These are phyloP conservation scores for Echinops telfairi DNA, from an alignment of 2,113 vertebrate genomes.

Conservation along the genomic window DNA sequence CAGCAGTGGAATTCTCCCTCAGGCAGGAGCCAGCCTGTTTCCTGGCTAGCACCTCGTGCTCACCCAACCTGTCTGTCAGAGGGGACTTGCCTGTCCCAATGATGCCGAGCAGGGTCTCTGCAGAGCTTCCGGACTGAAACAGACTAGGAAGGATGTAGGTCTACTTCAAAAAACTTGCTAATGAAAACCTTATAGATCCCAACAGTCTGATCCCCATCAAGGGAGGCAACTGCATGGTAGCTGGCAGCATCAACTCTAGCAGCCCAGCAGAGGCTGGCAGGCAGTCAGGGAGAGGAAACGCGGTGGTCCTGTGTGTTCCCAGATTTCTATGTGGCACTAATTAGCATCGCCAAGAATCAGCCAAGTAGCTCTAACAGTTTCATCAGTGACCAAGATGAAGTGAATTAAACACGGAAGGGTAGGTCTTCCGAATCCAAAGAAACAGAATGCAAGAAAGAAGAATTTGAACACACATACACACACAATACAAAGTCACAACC, in stretches of 20 bases:
- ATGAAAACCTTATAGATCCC: neutral
- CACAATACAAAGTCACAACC: neutral
- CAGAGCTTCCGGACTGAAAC: neutral
- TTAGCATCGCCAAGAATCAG: neutral
- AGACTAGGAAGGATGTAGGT: neutral
- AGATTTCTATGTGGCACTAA: neutral
- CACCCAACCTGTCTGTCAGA: neutral
- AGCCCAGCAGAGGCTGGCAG: neutral
- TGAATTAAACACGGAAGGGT: neutral
- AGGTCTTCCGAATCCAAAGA: neutral
- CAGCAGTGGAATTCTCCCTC: neutral
- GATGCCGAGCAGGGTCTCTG: neutral
- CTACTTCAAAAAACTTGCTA: neutral
- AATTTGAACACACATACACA: neutral
- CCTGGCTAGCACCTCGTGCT: neutral
- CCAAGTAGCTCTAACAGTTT: neutral
- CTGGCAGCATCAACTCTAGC: neutral
- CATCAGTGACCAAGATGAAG: neutral
- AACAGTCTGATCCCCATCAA: neutral
- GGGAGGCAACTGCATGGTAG: neutral
- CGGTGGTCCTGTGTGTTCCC: neutral
- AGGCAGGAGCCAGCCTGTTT: neutral
- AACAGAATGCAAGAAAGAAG: neutral
- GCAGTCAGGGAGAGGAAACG: no score
- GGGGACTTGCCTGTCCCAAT: neutral